Evolutionary conservation across 2,797 vertebrate genomes (phyloP).

Genomic region (Pseudochirops cupreus): DNA sequence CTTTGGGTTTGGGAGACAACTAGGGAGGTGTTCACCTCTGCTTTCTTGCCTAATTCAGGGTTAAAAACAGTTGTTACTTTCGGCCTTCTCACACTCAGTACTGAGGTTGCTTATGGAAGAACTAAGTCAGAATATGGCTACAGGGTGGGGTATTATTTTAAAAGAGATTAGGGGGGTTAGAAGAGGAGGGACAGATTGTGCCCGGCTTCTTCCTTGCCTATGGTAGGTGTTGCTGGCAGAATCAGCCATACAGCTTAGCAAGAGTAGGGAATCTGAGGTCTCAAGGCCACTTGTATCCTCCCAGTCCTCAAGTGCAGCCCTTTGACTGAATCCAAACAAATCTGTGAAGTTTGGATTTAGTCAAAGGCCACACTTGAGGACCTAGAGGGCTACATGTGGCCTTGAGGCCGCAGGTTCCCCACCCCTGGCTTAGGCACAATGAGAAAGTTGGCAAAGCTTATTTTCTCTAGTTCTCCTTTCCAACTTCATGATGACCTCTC

Average conservation of each 20-base stretch:
- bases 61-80: constrained; percentile 52
- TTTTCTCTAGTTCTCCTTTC: not conserved
- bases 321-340: no score
- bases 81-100: constrained; percentile 54
- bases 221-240: not conserved
- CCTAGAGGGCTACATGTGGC: no score
- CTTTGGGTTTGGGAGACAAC: not conserved
- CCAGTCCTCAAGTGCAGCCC: no score
- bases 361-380: no score
- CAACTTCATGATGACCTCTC: not conserved
- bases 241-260: not conserved
- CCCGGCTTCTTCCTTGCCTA: not conserved
- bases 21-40: not conserved
- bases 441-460: not conserved
- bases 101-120: constrained; percentile 48
- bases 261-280: no score
- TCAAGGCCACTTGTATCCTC: no score
- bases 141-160: constrained; percentile 4
- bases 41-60: constrained; percentile 24
- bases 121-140: constrained; percentile 53
- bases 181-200: not conserved
- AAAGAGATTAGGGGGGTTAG: not conserved
- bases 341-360: no score
- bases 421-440: not conserved
- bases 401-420: no score